Base-by-base conservation (phyloP, 1,140 invertebrate genomes). In the Eupeodes corollae region DNA sequence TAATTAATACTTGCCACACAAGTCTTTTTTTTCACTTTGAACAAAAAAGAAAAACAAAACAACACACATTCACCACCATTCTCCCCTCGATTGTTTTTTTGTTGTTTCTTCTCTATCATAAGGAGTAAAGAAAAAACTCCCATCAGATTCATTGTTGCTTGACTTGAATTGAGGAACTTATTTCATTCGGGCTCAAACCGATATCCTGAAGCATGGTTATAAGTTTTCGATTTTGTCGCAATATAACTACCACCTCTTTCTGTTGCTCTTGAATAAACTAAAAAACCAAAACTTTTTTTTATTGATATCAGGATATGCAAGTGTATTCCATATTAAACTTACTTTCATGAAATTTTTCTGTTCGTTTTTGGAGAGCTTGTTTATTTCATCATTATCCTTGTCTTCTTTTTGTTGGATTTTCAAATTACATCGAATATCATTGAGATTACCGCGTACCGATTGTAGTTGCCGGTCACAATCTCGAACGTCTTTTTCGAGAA, bases 401-500 rank as follows among this genome's bases (percentile, higher is more conserved):
- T 53, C 56, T 40, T 59, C 58, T 35, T 55, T 52, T 41, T 61
- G 54, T 9, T 42, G 30, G 0, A 52, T 46, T 34, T 65, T 66
- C 6, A 66, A 49, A 15, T 68, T 61, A 2, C 52, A 53, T 46
- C 65, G 67, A 0, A 60, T 52, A 37, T 64, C 52, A 48, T 59
- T 63, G 1, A 68, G 51, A 18, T 65, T 57, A 47, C 58, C 54
- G 43, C 59, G 50, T 57, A 73, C 52, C 16, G 48, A 44, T 53
- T 63, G 46, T 54, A 63, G 42, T 48, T 59, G 56, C 48, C 61
- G 50, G 50, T 79, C 73, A 54, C 77, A 79, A 47, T 65, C 72
- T 13, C 72, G 66, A 16, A 82, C 72, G 58, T 86, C 83, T 50
- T 83, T 82, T 47, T 80, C 76, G 2, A 86, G 66, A 50, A 86